These are phyloP conservation scores for Trachelus iudaicus DNA, from an alignment of 2,888 invertebrate species.

Conservation along the genomic window DNA sequence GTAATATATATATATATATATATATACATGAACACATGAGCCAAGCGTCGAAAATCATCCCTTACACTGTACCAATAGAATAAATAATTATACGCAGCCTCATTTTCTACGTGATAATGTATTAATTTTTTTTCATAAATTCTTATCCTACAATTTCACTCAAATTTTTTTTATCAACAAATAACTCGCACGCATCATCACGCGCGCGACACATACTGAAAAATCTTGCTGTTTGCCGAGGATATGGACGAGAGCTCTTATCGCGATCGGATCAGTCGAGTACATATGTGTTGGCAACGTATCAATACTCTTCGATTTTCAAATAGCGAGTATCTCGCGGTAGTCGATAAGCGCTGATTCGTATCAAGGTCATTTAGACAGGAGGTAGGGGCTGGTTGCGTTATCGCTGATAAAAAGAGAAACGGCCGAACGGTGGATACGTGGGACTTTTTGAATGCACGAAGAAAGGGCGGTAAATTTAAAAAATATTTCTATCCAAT, in stretches of 20 bases:
- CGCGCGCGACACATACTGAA: no score
- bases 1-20: no score
- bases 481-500: background rate
- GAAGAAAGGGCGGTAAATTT: background rate
- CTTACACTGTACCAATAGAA: background rate
- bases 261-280: background rate
- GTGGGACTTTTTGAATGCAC: background rate
- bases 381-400: background rate
- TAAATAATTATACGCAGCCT: no score
- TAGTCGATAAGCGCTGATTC: background rate
- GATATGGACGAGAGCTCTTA: background rate
- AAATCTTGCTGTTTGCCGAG: background rate
- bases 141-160: background rate
- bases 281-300: background rate
- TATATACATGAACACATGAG: no score
- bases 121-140: background rate
- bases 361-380: background rate
- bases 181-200: background rate
- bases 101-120: no score
- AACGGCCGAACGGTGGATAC: background rate
- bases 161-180: background rate
- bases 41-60: background rate
- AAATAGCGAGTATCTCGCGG: background rate
- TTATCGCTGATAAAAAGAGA: background rate
- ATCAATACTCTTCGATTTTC: background rate